These are phyloP conservation scores for Tetragnatha versicolor DNA, from an alignment of 1,140 invertebrate genomes.

Conservation along the genomic window DNA sequence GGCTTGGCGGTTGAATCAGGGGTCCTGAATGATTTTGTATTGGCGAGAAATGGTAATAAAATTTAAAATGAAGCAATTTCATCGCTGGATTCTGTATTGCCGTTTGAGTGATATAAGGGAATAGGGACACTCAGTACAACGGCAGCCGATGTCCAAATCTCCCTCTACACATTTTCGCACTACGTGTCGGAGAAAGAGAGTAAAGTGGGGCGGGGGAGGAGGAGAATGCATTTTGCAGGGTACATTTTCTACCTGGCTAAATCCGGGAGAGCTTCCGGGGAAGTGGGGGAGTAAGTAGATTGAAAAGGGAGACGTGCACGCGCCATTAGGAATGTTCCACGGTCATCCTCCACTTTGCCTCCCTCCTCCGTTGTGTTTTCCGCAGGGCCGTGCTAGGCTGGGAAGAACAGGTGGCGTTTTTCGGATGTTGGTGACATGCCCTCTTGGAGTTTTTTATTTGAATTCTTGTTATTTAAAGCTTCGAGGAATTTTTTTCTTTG, in stretches of 20 bases:
- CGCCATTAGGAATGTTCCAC: constrained; percentile 16
- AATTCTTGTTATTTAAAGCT: no score
- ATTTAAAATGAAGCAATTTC: no score
- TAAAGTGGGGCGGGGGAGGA: neutral
- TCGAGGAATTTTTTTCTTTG: no score
- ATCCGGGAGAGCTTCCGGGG: neutral
- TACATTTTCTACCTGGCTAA: constrained; percentile 19
- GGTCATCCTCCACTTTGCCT: neutral
- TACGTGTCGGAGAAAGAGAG: neutral
- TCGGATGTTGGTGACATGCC: neutral
- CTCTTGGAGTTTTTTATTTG: neutral
- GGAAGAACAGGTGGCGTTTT: neutral
- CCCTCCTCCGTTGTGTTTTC: neutral
- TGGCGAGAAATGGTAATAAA: no score
- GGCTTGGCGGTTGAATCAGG: no score
- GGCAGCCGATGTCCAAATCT: no score
- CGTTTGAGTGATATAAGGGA: no score
- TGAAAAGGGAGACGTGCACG: constrained; percentile 21
- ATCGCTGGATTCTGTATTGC: no score
- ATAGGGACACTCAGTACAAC: no score
- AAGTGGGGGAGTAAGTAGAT: constrained; percentile 32
- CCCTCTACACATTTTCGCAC: no score
- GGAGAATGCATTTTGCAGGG: constrained; percentile 11
- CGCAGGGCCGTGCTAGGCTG: neutral
- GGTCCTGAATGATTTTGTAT: no score